phyloP scores from a whole-genome alignment of 2,888 invertebrate genomes.

The Drosophila falleni region DNA sequence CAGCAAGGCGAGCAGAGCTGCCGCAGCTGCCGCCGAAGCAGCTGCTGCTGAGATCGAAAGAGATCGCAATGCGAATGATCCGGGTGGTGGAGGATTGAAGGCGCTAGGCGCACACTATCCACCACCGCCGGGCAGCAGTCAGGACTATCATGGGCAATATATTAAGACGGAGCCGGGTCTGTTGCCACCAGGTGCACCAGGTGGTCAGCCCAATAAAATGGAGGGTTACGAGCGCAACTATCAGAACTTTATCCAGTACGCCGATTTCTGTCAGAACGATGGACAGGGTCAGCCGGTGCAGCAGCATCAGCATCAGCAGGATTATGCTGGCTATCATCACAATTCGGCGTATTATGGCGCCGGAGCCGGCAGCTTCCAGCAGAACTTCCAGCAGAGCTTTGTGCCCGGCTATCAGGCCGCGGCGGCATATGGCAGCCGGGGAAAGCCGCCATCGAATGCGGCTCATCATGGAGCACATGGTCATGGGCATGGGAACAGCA shows the following conservation, averaged over 20 bases:
- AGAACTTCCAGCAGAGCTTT: conserved; percentile 84
- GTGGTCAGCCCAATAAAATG: conserved; percentile 84
- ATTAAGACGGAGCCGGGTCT: conserved; percentile 85
- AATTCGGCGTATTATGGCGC: conserved; percentile 83
- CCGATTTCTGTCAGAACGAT: conserved; percentile 85
- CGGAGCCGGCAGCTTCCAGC: conserved; percentile 82
- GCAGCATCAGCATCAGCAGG: conserved; percentile 77
- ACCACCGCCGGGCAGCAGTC: conserved; percentile 64
- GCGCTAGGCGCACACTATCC: conserved; percentile 72
- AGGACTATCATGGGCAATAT: conserved; percentile 82
- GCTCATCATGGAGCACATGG: conserved; percentile 50
- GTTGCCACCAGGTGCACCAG: conserved; percentile 74
- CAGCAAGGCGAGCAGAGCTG: conserved; percentile 78
- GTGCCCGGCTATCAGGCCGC: conserved; percentile 84
- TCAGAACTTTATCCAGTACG: conserved; percentile 86
- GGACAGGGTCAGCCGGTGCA: conserved; percentile 82
- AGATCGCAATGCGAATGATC: conserved; percentile 85
- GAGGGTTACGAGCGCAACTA: conserved; percentile 86
- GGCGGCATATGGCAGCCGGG: conserved; percentile 70
- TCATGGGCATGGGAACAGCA: conserved; percentile 67
- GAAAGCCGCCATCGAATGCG: conserved; percentile 47
- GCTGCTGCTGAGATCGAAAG: conserved; percentile 79
- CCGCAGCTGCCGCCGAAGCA: conserved; percentile 73
- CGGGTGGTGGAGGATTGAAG: conserved; percentile 81
- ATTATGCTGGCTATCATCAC: conserved; percentile 80